These are phyloP conservation scores for Panopea generosa DNA, from an alignment of 2,888 invertebrate genomes.

Conservation along the genomic window DNA sequence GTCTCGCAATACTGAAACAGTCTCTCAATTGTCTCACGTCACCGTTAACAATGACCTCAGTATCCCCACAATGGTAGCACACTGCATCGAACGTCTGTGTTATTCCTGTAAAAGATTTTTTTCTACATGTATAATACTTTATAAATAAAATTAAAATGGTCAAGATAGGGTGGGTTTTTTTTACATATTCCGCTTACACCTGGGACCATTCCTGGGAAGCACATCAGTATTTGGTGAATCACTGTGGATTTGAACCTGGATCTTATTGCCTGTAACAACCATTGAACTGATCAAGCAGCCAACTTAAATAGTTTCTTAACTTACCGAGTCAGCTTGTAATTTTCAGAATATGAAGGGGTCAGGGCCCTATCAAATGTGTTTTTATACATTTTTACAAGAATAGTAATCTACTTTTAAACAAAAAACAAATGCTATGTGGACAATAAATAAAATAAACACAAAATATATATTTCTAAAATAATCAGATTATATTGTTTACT, in stretches of 20 bases:
- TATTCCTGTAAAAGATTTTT: conserved; percentile 5
- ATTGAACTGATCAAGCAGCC: conserved; percentile 4
- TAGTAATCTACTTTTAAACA: too few species aligned
- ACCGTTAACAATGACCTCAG: conserved; percentile 11
- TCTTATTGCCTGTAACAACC: conserved; percentile 4
- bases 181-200: conserved; percentile 2
- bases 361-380: too few species aligned
- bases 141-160: conserved; percentile 5
- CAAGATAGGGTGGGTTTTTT: not conserved
- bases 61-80: conserved; percentile 19
- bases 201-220: conserved; percentile 3
- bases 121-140: not conserved
- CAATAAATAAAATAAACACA: too few species aligned
- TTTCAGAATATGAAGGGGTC: conserved; percentile 3
- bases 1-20: conserved; percentile 23
- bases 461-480: too few species aligned
- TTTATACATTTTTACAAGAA: too few species aligned
- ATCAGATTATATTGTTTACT: too few species aligned
- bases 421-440: too few species aligned
- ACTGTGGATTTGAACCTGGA: conserved; percentile 5
- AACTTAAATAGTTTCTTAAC: conserved; percentile 1
- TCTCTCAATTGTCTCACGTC: conserved; percentile 21
- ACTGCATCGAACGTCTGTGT: conserved; percentile 17
- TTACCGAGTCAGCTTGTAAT: conserved; percentile 2
- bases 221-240: conserved; percentile 1